These are phyloP conservation scores for Campoplex nolae DNA, from an alignment of 2,888 invertebrate genomes.

Conservation along the genomic window DNA sequence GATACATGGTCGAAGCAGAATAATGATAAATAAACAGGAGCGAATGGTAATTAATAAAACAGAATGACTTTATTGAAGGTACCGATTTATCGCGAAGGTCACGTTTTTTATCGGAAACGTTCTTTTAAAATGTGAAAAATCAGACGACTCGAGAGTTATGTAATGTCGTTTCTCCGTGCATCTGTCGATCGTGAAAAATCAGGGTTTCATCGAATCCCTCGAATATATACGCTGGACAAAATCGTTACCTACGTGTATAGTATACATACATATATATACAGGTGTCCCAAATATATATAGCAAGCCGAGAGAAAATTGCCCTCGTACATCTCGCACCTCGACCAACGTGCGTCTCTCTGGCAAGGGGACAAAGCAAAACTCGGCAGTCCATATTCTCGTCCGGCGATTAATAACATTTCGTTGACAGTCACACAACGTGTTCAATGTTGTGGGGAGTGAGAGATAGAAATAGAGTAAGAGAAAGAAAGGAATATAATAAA, in stretches of 20 bases:
- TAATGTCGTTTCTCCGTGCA: constrained; percentile 25
- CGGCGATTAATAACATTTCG: constrained; percentile 66
- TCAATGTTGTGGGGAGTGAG: constrained; percentile 35
- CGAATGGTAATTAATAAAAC: neutral
- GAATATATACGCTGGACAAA: constrained; percentile 31
- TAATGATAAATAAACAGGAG: neutral
- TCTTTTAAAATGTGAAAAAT: constrained; percentile 16
- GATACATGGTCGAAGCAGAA: neutral
- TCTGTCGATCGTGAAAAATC: constrained; percentile 46
- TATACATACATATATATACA: neutral
- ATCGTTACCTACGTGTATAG: constrained; percentile 6
- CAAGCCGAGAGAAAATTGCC: constrained; percentile 62
- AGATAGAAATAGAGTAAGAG: constrained; percentile 15
- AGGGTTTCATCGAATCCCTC: constrained; percentile 33
- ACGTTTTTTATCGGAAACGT: neutral
- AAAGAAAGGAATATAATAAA: constrained; percentile 2
- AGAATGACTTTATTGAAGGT: neutral
- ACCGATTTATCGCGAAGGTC: neutral
- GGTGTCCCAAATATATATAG: constrained; percentile 30
- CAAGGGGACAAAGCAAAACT: constrained; percentile 59
- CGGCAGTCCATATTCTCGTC: constrained; percentile 59
- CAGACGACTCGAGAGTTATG: constrained; percentile 24
- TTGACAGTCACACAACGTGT: constrained; percentile 53
- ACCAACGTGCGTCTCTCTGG: constrained; percentile 48
- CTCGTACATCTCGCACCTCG: constrained; percentile 64